Conservation (phyloP, 2,797 vertebrate species). For the Schizothorax lantsangensis region DNA sequence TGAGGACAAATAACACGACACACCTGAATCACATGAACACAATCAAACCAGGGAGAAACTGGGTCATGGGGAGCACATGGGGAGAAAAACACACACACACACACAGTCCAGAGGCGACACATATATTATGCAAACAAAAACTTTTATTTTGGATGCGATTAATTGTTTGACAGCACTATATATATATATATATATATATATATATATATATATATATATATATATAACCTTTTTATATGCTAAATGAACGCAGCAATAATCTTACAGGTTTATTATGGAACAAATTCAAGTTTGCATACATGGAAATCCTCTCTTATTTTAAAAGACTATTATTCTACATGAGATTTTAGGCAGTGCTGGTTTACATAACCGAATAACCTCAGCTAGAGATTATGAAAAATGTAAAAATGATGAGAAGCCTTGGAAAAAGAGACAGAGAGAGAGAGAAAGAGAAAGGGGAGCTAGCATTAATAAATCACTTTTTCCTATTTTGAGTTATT, state of each 20-base stretch:
- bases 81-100: too few relatives aligned
- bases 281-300: constrained; percentile 39
- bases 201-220: too few relatives aligned
- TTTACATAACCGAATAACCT: constrained; percentile 71
- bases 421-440: constrained; percentile 53
- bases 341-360: constrained; percentile 55
- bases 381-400: constrained; percentile 76
- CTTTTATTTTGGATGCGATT: too few relatives aligned
- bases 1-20: too few relatives aligned
- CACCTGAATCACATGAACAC: too few relatives aligned
- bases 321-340: constrained; percentile 36
- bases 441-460: constrained; percentile 63
- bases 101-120: too few relatives aligned
- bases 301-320: constrained; percentile 17
- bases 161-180: too few relatives aligned
- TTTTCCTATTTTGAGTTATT: constrained; percentile 63
- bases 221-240: neutral
- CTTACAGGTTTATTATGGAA: constrained; percentile 30
- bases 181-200: neutral
- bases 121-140: too few relatives aligned
- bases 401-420: constrained; percentile 68
- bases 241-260: constrained; percentile 34
- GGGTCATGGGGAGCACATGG: too few relatives aligned
- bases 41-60: too few relatives aligned
- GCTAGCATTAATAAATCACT: constrained; percentile 78